Base-by-base conservation (phyloP, 2,888 invertebrate species). In the Caenorhabditis doughertyi region DNA sequence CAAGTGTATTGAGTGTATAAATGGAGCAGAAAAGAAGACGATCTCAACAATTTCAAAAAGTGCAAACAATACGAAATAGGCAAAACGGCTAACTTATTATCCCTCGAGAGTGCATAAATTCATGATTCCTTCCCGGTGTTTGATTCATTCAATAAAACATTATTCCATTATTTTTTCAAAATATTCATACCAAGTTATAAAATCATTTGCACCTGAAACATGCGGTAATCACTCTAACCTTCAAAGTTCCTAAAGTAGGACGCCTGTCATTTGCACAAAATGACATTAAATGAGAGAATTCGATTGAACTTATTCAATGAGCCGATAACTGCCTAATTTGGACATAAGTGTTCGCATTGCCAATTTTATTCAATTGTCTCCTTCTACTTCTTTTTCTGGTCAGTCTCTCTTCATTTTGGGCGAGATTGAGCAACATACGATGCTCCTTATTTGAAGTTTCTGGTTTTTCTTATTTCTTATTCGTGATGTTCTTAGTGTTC, bases 61-160 rank as follows among this genome's bases (percentile, higher is more conserved):
- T 76, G 76, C 76, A 76, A 76, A 76, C 58, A 60, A 67, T 27
- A 56, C 65, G 65, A 74, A 64, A 27, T 49, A 65, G 74, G 55
- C 65, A 47, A 65, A 65, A 76, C 76, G 76, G 76, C 56, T 74
- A 74, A 74, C 16, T 74, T 65, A 47, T 49, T 74, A 27, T 56
- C 53, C 27, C 25, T 35, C 39, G 56, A 58, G 73, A 39, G 73
- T 55, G 74, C 74, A 76, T 67, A 58, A 67, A 60, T 39, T 39
- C 60, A 49, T 44, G 39, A 64, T 21, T 62, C 35, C 42, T 68
- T 55, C 21, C 74, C 65, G 73, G 73, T 73, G 53, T 29, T 32
- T 42, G 18, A 32, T 68, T 44, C 25, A 42, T 60, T 71, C 49
- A 62, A 72, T 72, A 29, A 62, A 62, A 7, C 29, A 49, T 49